Evolutionary conservation across 2,888 invertebrate genomes (phyloP).

Genomic region (Adineta ricciae): DNA sequence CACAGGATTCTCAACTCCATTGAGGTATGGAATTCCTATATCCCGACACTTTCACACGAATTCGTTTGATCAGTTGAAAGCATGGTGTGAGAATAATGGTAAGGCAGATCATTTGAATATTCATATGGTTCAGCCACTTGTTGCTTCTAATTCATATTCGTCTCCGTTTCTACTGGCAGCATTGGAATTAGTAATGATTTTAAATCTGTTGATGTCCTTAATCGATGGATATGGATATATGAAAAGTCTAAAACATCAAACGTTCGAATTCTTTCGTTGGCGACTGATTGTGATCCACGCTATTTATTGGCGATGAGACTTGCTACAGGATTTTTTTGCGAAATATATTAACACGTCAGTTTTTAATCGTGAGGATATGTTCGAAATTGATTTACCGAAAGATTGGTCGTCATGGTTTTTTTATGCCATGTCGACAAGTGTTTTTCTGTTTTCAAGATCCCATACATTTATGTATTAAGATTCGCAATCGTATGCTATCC

Average conservation of each 20-base stretch:
- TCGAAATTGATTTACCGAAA: neutral
- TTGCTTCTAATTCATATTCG: neutral
- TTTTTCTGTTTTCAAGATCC: neutral
- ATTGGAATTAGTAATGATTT: neutral
- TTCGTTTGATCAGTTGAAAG: neutral
- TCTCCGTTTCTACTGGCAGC: neutral
- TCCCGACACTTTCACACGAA: neutral
- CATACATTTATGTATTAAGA: neutral
- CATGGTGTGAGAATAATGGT: neutral
- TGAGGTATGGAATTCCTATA: neutral
- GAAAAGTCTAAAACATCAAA: neutral
- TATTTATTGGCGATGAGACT: neutral
- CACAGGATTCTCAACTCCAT: neutral
- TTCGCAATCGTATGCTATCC: neutral
- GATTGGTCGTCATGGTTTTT: neutral
- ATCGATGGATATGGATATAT: neutral
- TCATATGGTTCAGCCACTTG: neutral
- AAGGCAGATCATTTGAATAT: neutral
- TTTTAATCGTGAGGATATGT: neutral
- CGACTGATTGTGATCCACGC: neutral
- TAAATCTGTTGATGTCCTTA: neutral
- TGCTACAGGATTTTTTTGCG: neutral
- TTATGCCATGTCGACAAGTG: neutral
- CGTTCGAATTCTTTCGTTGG: neutral
- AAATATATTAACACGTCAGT: neutral